Percentiles rank a stretch among this genome's conserved stretches.
Evolutionary conservation across 2,113 vertebrate genomes (phyloP).

Genomic region (Bettongia penicillata): DNA sequence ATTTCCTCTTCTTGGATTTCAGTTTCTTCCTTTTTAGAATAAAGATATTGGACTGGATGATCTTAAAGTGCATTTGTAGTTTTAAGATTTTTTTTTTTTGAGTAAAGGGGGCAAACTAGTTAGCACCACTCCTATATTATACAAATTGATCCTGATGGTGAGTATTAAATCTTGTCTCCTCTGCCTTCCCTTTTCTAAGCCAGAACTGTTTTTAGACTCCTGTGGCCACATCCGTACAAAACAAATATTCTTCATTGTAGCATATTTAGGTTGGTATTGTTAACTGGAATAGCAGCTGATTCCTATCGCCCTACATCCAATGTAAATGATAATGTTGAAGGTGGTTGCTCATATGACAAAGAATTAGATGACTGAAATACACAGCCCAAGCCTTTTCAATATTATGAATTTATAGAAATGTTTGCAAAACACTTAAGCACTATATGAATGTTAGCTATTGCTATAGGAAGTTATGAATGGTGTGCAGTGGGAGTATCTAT

Average conservation of each 20-base stretch:
- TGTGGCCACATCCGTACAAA: neutral
- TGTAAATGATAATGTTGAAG: neutral
- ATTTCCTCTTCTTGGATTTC: neutral
- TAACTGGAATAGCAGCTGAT: neutral
- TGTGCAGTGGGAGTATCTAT: neutral
- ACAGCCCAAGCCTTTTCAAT: neutral
- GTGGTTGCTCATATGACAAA: neutral
- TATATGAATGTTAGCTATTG: neutral
- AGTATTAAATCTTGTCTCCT: neutral
- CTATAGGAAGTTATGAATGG: neutral
- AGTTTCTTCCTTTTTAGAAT: neutral
- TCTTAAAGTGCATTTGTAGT: neutral
- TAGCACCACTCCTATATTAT: neutral
- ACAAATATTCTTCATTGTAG: neutral
- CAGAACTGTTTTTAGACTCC: neutral
- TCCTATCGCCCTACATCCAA: neutral
- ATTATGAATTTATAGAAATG: neutral
- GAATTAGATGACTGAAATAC: neutral
- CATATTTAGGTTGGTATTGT: neutral
- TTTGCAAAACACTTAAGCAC: neutral
- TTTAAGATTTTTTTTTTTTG: neutral
- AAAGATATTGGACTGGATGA: neutral
- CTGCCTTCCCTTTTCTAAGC: neutral
- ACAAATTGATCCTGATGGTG: neutral
- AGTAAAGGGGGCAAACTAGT: neutral